phyloP scores from a whole-genome alignment of 2,888 invertebrate genomes.

The Agrochola circellaris region DNA sequence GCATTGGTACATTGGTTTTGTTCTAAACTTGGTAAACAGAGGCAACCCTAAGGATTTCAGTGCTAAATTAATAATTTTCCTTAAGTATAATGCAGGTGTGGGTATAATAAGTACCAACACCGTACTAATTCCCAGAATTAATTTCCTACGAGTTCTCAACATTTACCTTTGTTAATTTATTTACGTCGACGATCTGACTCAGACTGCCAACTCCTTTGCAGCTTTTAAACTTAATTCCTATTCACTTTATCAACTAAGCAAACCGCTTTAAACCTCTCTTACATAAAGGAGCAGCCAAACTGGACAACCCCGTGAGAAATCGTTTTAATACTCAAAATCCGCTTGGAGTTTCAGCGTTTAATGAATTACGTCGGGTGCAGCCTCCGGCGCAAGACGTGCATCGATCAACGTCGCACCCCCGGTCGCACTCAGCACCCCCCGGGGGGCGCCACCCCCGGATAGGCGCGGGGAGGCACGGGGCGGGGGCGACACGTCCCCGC shows the following conservation, averaged over 20 bases:
- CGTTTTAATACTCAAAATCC: conserved; percentile 91
- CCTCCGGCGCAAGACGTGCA: conserved; percentile 92
- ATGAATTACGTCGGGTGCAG: conserved; percentile 91
- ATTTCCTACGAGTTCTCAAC: conserved; percentile 67
- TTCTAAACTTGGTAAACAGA: not conserved
- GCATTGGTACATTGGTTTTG: not conserved
- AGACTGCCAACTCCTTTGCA: conserved; percentile 67
- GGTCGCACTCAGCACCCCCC: conserved; percentile 68
- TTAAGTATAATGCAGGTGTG: conserved; percentile 11
- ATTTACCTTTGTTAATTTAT: conserved; percentile 70
- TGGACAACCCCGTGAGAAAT: conserved; percentile 89
- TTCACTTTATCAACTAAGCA: conserved; percentile 82
- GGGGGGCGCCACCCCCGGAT: conserved; percentile 72
- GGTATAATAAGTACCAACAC: not conserved
- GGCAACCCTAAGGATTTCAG: not conserved
- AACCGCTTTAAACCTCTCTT: conserved; percentile 74
- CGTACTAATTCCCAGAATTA: conserved; percentile 58
- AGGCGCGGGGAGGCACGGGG: conserved; percentile 84
- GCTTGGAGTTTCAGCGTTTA: conserved; percentile 90
- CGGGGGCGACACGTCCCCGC: conserved; percentile 81
- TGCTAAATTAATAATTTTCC: conserved; percentile 21
- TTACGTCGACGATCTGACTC: conserved; percentile 67
- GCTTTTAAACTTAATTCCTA: conserved; percentile 82
- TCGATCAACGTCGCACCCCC: conserved; percentile 91
- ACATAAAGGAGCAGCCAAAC: conserved; percentile 82